A percentile compares a stretch with the other conserved stretches of the same genome.
Evolutionary conservation across 2,888 invertebrate species (phyloP).

Genomic region (Acanthopleura granulata): DNA sequence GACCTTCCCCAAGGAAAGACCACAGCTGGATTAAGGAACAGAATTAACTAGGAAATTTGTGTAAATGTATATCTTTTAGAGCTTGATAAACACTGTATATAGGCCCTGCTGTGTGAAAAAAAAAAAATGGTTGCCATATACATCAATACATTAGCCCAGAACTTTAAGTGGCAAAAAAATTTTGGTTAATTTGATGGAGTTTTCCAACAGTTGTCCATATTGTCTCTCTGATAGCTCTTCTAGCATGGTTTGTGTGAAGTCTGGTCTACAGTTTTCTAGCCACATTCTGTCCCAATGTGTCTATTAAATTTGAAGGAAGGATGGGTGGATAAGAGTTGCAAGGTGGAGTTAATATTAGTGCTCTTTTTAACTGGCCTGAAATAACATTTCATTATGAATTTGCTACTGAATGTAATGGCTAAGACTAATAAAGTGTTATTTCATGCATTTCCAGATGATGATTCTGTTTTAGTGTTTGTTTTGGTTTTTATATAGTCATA

Average conservation of each 20-base stretch:
- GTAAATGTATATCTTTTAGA: neutral
- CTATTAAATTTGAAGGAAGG: neutral
- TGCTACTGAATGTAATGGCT: no score
- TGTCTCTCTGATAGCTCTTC: no score
- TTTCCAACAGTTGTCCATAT: no score
- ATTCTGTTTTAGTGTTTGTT: no score
- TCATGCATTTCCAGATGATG: no score
- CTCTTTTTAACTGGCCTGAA: neutral
- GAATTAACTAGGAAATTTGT: neutral
- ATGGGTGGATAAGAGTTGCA: constrained; percentile 6
- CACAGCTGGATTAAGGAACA: constrained; percentile 19
- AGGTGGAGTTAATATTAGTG: neutral
- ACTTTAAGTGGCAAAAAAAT: no score
- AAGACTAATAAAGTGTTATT: no score
- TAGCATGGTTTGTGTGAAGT: neutral
- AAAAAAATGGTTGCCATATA: no score
- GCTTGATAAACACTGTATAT: neutral
- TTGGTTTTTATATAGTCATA: no score
- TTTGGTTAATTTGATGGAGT: no score
- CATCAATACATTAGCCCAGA: no score
- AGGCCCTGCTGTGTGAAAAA: neutral
- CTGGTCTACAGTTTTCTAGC: neutral
- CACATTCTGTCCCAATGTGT: constrained; percentile 4
- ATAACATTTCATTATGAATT: no score
- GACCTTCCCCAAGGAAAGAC: constrained; percentile 34